Evolutionary conservation across 2,113 vertebrate genomes (phyloP).

Genomic region (Macrotis lagotis): DNA sequence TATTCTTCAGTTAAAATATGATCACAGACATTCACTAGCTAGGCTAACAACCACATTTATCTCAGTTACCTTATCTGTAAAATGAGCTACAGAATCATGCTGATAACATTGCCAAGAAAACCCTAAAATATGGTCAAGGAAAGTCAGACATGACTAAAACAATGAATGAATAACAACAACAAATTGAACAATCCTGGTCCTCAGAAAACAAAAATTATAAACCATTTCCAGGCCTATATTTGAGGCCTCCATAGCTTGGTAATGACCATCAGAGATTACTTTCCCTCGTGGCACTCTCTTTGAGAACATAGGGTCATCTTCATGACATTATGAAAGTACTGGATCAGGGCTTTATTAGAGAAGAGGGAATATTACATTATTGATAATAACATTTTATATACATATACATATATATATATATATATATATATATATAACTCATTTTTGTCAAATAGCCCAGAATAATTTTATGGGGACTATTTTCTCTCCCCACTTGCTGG

Average conservation of each 20-base stretch:
- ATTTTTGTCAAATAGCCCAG: not conserved
- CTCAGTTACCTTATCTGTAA: not conserved
- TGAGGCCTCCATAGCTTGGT: fast-evolving
- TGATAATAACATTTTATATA: not conserved
- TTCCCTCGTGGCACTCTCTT: not conserved
- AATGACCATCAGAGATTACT: not conserved
- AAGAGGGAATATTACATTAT: not conserved
- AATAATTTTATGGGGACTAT: not conserved
- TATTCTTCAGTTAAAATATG: not conserved
- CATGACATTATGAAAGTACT: not conserved
- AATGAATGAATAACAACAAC: not conserved
- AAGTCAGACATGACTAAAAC: not conserved
- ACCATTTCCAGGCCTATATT: not conserved
- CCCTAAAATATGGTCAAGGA: not conserved
- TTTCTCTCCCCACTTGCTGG: not conserved
- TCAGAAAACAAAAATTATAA: not conserved
- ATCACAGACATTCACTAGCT: not conserved
- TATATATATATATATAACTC: too few relatives aligned
- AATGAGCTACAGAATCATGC: not conserved
- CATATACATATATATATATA: too few relatives aligned
- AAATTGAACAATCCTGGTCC: not conserved
- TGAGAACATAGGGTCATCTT: not conserved
- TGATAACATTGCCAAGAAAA: not conserved
- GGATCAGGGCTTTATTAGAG: not conserved
- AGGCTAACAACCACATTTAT: not conserved